Conservation (phyloP, 2,888 invertebrate genomes). For the Pyralis farinalis region DNA sequence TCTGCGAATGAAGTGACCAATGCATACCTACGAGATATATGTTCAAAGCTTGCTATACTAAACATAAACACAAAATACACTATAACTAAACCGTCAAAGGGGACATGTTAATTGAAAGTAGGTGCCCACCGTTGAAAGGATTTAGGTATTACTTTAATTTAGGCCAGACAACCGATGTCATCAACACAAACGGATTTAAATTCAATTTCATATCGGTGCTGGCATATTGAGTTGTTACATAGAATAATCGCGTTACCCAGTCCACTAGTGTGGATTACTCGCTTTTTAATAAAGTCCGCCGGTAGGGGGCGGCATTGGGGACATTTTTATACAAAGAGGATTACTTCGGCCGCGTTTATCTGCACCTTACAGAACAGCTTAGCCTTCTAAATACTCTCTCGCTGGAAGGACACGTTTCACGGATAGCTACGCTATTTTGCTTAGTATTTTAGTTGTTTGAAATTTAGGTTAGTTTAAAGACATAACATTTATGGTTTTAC, state of each 20-base stretch:
- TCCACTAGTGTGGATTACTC: constrained; percentile 77
- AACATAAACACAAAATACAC: too few relatives aligned
- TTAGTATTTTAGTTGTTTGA: not conserved
- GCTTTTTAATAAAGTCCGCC: constrained; percentile 77
- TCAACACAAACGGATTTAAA: constrained; percentile 61
- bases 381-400: constrained; percentile 69
- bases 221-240: constrained; percentile 73
- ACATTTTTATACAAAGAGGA: constrained; percentile 80
- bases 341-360: constrained; percentile 77
- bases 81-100: too few relatives aligned
- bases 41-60: too few relatives aligned
- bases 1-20: too few relatives aligned
- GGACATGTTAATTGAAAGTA: too few relatives aligned
- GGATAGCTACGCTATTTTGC: constrained; percentile 14
- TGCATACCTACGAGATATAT: too few relatives aligned
- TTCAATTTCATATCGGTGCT: constrained; percentile 71
- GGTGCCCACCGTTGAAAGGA: not conserved
- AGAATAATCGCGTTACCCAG: constrained; percentile 77
- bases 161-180: constrained; percentile 32
- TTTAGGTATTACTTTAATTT: constrained; percentile 18
- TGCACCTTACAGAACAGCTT: constrained; percentile 76
- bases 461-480: not conserved
- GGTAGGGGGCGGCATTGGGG: constrained; percentile 66
- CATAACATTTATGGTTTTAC: too few relatives aligned
- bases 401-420: constrained; percentile 62